A percentile compares a stretch with the other conserved stretches of the same genome.
phyloP scores from a whole-genome alignment of 2,797 vertebrate genomes.

The Gobionotothen gibberifrons region DNA sequence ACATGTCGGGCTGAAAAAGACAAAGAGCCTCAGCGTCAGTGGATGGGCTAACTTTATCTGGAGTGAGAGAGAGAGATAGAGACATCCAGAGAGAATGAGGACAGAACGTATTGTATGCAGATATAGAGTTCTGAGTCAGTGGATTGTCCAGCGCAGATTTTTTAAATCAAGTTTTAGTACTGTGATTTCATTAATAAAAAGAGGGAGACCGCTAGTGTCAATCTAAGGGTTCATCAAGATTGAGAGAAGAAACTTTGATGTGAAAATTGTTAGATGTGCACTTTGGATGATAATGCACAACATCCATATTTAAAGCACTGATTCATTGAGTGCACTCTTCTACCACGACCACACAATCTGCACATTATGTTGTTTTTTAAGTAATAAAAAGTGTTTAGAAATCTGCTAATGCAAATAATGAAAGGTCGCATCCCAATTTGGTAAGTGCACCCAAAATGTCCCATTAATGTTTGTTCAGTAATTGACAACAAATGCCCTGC shows the following conservation, averaged over 20 bases:
- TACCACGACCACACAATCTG: background rate
- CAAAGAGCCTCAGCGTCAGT: conserved; percentile 36
- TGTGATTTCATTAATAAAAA: conserved; percentile 33
- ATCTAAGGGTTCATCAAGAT: background rate
- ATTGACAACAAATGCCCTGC: background rate
- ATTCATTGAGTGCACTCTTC: background rate
- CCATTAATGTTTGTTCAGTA: background rate
- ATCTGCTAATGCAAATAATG: background rate
- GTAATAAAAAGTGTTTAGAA: background rate
- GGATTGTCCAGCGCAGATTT: conserved; percentile 13
- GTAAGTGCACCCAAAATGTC: background rate
- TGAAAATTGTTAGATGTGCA: conserved; percentile 1
- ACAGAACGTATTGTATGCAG: background rate
- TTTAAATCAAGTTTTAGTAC: conserved; percentile 16
- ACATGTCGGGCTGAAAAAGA: conserved; percentile 52
- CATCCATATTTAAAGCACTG: background rate
- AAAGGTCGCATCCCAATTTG: background rate
- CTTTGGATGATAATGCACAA: conserved; percentile 7
- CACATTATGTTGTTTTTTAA: background rate
- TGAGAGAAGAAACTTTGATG: conserved; percentile 14
- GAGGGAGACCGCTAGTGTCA: conserved; percentile 3
- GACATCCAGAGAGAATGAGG: background rate
- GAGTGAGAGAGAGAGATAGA: conserved; percentile 8
- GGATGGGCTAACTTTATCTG: conserved; percentile 39
- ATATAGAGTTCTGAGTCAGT: conserved; percentile 39